Evolutionary conservation across 2,888 invertebrate genomes (phyloP).

Genomic region (Notodonta dromedarius): DNA sequence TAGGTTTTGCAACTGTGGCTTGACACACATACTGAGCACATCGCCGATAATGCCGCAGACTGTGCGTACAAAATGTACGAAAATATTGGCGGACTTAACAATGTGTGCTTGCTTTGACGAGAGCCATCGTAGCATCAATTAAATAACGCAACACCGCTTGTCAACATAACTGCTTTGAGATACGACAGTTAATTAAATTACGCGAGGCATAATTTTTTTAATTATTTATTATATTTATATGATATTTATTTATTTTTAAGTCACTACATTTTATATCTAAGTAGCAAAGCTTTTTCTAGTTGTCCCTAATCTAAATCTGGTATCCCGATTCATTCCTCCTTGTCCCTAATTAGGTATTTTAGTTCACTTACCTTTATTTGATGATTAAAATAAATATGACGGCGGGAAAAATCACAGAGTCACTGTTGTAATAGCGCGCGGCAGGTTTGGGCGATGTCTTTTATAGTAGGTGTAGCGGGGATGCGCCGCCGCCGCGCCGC

Average conservation of each 20-base stretch:
- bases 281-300: conserved; percentile 12
- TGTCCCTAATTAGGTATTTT: conserved; percentile 43
- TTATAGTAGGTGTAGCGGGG: conserved; percentile 80
- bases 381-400: conserved; percentile 69
- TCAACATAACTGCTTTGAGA: no score
- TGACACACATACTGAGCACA: conserved; percentile 70
- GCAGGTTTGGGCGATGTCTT: conserved; percentile 76
- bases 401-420: conserved; percentile 80
- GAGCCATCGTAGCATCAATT: conserved; percentile 40
- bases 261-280: conserved; percentile 21
- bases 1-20: conserved; percentile 67
- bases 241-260: neutral
- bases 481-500: conserved; percentile 50
- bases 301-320: conserved; percentile 7
- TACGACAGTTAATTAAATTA: neutral
- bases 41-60: conserved; percentile 53
- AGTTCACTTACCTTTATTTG: conserved; percentile 76
- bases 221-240: no score
- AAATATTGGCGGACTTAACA: conserved; percentile 32
- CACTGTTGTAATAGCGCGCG: conserved; percentile 83
- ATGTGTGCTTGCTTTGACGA: conserved; percentile 50
- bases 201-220: no score
- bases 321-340: conserved; percentile 58
- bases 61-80: conserved; percentile 50
- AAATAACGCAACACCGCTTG: conserved; percentile 8